Conservation (phyloP, 1,140 invertebrate genomes). For the Tetramorium simillimum region DNA sequence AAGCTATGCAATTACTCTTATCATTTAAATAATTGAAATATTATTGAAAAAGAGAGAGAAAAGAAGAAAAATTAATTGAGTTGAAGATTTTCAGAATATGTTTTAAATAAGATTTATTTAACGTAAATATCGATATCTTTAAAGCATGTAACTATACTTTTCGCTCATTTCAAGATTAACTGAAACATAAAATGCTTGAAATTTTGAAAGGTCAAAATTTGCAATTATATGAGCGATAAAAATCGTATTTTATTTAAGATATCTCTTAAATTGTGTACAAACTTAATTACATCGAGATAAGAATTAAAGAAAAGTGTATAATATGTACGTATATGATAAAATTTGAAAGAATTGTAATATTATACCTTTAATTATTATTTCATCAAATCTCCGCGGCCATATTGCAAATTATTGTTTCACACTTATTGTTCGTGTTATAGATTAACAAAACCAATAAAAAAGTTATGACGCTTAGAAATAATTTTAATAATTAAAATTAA, state of each 20-base stretch:
- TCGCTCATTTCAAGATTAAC: neutral
- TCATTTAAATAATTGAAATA: constrained; percentile 2
- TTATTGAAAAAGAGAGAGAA: neutral
- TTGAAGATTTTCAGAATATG: neutral
- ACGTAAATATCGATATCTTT: neutral
- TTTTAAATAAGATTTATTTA: neutral
- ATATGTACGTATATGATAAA: neutral
- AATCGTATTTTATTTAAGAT: neutral
- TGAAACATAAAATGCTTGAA: neutral
- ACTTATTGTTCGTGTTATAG: neutral
- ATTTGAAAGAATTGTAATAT: neutral
- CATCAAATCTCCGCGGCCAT: neutral
- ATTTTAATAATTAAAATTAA: neutral
- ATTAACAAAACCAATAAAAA: neutral
- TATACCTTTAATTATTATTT: neutral
- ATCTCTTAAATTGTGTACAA: neutral
- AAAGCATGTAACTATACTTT: neutral
- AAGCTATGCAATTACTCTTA: neutral
- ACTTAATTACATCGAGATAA: neutral
- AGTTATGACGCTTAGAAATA: neutral
- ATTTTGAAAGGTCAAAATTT: neutral
- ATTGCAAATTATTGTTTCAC: neutral
- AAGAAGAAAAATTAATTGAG: neutral
- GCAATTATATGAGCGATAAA: neutral
- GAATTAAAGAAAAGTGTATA: neutral